phyloP scores from a whole-genome alignment of 2,797 vertebrate species.

The Fratercula arctica region DNA sequence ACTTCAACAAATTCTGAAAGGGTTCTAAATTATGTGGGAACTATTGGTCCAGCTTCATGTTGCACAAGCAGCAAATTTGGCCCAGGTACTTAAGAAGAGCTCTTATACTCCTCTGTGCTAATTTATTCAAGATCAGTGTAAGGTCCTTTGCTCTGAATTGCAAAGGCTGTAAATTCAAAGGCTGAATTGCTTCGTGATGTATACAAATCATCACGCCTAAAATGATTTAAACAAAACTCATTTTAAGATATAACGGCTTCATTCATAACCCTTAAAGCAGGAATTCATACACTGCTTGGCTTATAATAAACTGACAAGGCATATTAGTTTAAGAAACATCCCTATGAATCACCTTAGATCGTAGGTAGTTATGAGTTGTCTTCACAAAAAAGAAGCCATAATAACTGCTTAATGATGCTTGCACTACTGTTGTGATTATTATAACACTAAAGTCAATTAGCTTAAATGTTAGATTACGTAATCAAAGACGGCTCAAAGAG shows the following conservation, averaged over 20 bases:
- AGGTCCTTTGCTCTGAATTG: not conserved
- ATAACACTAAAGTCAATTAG: not conserved
- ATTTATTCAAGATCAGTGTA: not conserved
- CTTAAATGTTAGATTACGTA: not conserved
- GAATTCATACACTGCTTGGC: not conserved
- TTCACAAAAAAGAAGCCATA: not conserved
- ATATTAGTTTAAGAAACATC: constrained; percentile 17
- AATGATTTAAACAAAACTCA: not conserved
- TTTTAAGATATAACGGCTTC: not conserved
- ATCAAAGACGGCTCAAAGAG: not conserved
- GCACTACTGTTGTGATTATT: not conserved
- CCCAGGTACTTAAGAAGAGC: not conserved
- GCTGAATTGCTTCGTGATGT: not conserved
- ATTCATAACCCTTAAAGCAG: constrained; percentile 12
- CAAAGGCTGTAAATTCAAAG: not conserved
- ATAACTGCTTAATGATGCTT: constrained; percentile 23
- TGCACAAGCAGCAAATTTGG: not conserved
- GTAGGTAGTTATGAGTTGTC: not conserved
- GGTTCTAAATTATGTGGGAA: not conserved
- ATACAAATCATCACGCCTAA: not conserved
- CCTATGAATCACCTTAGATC: not conserved
- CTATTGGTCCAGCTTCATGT: not conserved
- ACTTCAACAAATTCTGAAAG: not conserved
- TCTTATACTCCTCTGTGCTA: not conserved
- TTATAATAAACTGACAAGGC: not conserved